A percentile compares a stretch with the other conserved stretches of the same genome.
Evolutionary conservation across 1,140 invertebrate genomes (phyloP).

Genomic region (Calliphora vicina): DNA sequence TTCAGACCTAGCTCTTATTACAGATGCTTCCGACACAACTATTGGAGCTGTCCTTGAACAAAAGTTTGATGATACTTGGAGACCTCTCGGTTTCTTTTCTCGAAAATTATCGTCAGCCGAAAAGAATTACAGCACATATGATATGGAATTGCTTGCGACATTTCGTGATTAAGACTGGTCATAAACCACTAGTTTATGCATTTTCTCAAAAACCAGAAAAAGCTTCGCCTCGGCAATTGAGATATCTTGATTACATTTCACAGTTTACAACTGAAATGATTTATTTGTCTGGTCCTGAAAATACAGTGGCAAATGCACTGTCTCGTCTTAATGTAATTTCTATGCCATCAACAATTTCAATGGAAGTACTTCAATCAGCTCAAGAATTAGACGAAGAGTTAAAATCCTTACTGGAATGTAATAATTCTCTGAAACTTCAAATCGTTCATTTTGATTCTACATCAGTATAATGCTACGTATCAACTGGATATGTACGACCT

Average conservation of each 20-base stretch:
- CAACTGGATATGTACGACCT: slow-evolving; percentile 43
- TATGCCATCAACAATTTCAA: slow-evolving; percentile 35
- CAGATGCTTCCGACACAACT: slow-evolving; percentile 58
- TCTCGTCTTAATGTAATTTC: no score
- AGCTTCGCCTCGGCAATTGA: slow-evolving; percentile 49
- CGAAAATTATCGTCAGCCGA: slow-evolving; percentile 52
- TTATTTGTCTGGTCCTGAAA: slow-evolving; percentile 35
- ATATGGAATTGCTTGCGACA: slow-evolving; percentile 57
- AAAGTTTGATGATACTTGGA: slow-evolving; percentile 41
- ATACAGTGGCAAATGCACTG: no score
- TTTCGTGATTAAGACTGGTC: slow-evolving; percentile 55
- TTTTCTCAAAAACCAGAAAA: slow-evolving; percentile 52
- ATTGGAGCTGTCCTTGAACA: slow-evolving; percentile 62
- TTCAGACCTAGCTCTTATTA: neutral
- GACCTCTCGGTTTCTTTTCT: slow-evolving; percentile 60
- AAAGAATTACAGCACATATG: slow-evolving; percentile 46
- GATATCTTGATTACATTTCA: slow-evolving; percentile 47
- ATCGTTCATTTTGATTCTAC: neutral
- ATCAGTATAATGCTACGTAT: slow-evolving; percentile 38
- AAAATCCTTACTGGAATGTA: slow-evolving; percentile 47
- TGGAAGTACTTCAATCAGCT: slow-evolving; percentile 38
- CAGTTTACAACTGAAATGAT: slow-evolving; percentile 46
- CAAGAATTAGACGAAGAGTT: slow-evolving; percentile 45
- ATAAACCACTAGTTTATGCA: slow-evolving; percentile 53
- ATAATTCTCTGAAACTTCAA: slow-evolving; percentile 35